These are phyloP conservation scores for Oreochromis mossambicus DNA, from an alignment of 2,797 vertebrate species.

Conservation along the genomic window DNA sequence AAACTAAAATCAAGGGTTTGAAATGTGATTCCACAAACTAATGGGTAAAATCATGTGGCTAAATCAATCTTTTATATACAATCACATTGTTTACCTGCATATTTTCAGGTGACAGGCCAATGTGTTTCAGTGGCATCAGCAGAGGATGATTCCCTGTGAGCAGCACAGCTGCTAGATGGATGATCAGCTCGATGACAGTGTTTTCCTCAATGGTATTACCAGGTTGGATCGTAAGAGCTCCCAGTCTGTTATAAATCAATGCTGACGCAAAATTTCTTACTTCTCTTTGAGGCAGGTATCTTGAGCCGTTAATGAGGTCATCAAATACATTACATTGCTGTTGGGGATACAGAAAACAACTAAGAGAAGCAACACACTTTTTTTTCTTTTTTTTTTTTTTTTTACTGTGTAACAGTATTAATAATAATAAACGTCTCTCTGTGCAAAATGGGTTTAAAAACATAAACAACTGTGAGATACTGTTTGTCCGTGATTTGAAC, in stretches of 20 bases:
- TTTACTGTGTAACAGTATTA: too few species aligned
- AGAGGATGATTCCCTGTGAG: conserved; percentile 56
- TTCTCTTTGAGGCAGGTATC: conserved; percentile 37
- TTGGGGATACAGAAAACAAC: not conserved
- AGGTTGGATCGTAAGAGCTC: conserved; percentile 16
- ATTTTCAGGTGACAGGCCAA: conserved; percentile 71
- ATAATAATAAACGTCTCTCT: too few species aligned
- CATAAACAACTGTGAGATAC: too few species aligned
- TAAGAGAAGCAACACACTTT: not conserved
- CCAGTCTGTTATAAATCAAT: conserved; percentile 72
- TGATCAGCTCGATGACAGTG: conserved; percentile 62
- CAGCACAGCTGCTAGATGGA: conserved; percentile 74
- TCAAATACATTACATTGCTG: conserved; percentile 71
- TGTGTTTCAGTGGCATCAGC: conserved; percentile 74
- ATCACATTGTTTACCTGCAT: conserved; percentile 79
- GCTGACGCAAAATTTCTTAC: conserved; percentile 63
- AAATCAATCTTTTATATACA: not conserved
- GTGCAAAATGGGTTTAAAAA: too few species aligned
- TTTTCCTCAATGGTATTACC: not conserved
- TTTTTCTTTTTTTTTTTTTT: too few species aligned
- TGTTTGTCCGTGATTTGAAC: too few species aligned
- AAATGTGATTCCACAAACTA: not conserved
- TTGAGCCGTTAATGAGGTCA: conserved; percentile 62
- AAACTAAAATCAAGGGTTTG: not conserved
- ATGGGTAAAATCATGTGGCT: not conserved